Base-by-base conservation (phyloP, 2,797 vertebrate genomes). In the Girardinus metallicus region DNA sequence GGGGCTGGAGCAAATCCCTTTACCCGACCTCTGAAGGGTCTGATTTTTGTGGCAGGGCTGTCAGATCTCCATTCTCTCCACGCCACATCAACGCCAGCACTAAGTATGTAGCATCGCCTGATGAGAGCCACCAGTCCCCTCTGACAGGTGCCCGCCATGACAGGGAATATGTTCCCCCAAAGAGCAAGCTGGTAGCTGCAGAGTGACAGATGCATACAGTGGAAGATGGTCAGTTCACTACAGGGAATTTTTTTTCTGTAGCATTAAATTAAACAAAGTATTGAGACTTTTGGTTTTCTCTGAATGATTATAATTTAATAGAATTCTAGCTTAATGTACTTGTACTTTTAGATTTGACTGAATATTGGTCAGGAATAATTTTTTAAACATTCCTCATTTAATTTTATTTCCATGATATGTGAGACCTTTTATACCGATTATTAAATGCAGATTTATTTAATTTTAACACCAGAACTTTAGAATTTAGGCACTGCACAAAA, bases 1-100 rank as follows among this genome's bases (percentile, higher is more conserved):
- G 80, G 84, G 16, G 77, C 75, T 86, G 87, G 39, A 73, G 85
- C 70, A 66, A 80, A 83, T 87, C 87, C 87, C 73, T 85, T 78
- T 89, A 83, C 85, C 75, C 53, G 80, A 74, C 53, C 21, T 91
- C 93, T 95, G 96, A 97, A 94, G 95, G 95, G 93, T 86, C 95
- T 97, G 96, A 99, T 99, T 97, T 95, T 96, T 97, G 96, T 98
- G 98, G 97, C 98, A 97, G 96, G 94, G 93, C 97, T 99, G 98
- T 99, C 98, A 98, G 96, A 97, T 97, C 95, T 96, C 94, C 70
- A 95, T 96, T 96, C 90, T 95, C 94, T 89, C 96, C 86, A 88
- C 57, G 90, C 85, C 92, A 96, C 94, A 94, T 94, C 93, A 96
- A 92, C 94, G 94, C 96, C 95, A 96, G 95, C 95, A 96, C 96